A percentile compares a stretch with the other conserved stretches of the same genome.
These are phyloP conservation scores for Linurgus olivaceus DNA, from an alignment of 2,797 vertebrate species.

Conservation along the genomic window DNA sequence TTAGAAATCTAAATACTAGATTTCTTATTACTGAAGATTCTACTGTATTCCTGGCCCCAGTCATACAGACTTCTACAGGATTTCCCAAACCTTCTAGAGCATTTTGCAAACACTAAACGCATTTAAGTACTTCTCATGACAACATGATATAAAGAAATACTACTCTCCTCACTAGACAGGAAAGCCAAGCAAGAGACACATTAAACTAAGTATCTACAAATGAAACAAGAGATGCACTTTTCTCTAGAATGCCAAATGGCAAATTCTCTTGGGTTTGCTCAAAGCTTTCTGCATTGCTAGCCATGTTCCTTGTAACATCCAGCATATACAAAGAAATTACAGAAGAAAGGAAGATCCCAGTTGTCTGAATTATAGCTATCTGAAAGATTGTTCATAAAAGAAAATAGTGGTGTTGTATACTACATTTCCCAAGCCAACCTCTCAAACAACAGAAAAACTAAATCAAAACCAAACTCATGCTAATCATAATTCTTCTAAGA, in stretches of 20 bases:
- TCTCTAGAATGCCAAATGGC: not conserved
- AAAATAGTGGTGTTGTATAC: not conserved
- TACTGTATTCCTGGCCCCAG: not conserved
- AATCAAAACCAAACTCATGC: not conserved
- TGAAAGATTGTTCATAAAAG: not conserved
- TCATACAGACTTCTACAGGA: not conserved
- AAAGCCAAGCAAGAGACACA: not conserved
- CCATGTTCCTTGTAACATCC: not conserved
- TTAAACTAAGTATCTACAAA: not conserved
- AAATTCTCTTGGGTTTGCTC: not conserved
- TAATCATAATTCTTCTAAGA: not conserved
- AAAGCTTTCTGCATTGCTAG: not conserved
- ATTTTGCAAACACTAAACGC: not conserved
- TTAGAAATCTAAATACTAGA: not conserved
- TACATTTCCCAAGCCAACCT: not conserved
- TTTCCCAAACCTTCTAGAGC: not conserved
- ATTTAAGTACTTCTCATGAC: not conserved
- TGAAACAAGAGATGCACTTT: not conserved
- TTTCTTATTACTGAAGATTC: not conserved
- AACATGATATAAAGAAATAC: not conserved
- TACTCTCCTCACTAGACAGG: fast-evolving
- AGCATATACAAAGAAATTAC: not conserved
- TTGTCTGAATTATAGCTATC: not conserved
- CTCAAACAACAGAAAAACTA: not conserved
- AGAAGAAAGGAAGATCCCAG: not conserved